Evolutionary conservation across 2,888 invertebrate genomes (phyloP).

Genomic region (Macropis europaea): DNA sequence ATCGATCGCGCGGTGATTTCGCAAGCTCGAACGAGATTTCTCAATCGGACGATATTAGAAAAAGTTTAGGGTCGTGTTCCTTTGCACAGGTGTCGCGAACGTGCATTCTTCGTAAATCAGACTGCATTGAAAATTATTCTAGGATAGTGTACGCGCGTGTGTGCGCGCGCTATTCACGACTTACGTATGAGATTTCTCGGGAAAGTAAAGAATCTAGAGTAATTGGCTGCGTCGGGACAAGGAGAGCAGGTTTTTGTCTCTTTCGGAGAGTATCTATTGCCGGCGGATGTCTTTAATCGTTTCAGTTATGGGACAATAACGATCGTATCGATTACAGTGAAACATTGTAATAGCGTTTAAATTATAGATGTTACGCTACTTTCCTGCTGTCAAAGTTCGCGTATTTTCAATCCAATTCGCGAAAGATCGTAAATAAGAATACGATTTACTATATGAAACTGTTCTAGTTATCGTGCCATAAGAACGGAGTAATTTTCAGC

Average conservation of each 20-base stretch:
- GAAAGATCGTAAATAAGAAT: no score
- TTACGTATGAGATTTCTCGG: conserved; percentile 44
- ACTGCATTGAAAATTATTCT: conserved; percentile 19
- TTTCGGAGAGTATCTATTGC: conserved; percentile 36
- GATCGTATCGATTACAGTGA: not conserved
- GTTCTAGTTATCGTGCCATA: no score
- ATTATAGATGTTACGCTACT: no score
- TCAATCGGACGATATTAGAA: no score
- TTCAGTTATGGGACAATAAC: conserved; percentile 1
- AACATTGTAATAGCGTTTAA: not conserved
- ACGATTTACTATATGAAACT: no score
- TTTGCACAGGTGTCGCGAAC: conserved; percentile 22
- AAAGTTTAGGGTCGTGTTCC: not conserved
- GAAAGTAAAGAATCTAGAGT: conserved; percentile 66
- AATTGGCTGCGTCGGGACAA: conserved; percentile 66
- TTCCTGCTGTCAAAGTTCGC: no score
- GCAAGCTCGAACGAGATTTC: no score
- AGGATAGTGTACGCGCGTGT: not conserved
- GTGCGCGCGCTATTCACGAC: not conserved
- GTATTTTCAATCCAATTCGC: no score
- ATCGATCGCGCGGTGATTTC: no score
- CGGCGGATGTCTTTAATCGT: conserved; percentile 3
- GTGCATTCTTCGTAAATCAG: conserved; percentile 21
- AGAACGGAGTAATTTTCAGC: no score
- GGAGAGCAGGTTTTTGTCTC: conserved; percentile 66